A percentile compares a stretch with the other conserved stretches of the same genome.
These are phyloP conservation scores for Linyphia triangularis DNA, from an alignment of 2,888 invertebrate species.

Conservation along the genomic window DNA sequence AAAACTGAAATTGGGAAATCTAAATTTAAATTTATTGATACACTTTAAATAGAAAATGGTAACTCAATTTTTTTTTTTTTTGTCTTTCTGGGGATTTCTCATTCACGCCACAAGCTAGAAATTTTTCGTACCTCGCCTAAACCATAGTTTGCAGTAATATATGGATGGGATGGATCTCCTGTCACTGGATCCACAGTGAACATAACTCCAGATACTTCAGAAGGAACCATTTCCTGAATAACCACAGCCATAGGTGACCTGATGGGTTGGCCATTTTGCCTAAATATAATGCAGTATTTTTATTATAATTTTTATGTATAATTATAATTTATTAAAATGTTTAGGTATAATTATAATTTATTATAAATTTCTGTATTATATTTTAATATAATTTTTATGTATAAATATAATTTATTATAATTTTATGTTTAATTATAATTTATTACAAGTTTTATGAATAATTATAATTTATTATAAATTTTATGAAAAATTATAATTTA, in stretches of 20 bases:
- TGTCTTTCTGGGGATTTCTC: no score
- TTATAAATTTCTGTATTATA: no score
- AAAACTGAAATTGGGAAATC: not conserved
- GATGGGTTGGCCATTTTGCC: conserved; percentile 53
- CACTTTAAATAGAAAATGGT: not conserved
- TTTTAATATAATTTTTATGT: no score
- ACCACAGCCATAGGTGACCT: conserved; percentile 87
- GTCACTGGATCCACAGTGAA: conserved; percentile 89
- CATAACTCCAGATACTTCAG: conserved; percentile 86
- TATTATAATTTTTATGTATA: not conserved
- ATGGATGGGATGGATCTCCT: conserved; percentile 85
- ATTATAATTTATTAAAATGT: not conserved
- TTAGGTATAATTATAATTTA: not conserved
- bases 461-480: no score
- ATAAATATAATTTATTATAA: no score
- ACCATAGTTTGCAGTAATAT: conserved; percentile 89
- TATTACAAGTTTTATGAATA: no score
- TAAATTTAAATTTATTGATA: not conserved
- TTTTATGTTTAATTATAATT: no score
- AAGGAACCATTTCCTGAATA: conserved; percentile 87
- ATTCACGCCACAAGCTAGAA: no score
- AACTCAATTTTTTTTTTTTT: not conserved
- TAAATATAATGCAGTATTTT: not conserved
- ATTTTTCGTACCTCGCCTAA: conserved; percentile 84
- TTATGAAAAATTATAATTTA: no score